Evolutionary conservation across 2,797 vertebrate species (phyloP), one percentile per base, ranked within the genome.

Genomic region (Phaenicophaeus curvirostris): DNA sequence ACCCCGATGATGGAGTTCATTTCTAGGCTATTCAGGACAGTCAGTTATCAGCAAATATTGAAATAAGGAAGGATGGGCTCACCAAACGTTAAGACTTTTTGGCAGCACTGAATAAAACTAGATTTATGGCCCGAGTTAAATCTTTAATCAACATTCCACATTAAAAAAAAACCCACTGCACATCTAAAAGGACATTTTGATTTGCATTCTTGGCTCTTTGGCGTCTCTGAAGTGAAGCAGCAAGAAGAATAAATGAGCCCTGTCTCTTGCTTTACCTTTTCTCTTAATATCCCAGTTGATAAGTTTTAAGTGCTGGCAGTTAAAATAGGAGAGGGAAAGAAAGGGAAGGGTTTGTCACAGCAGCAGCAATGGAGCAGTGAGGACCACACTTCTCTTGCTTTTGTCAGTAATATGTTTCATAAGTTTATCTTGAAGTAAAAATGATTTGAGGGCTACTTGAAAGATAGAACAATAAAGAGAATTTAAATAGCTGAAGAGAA

Each of bases 221-320:
- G 37, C 5, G 2, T 67, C 75, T 91, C 37, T 0, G 10, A 85
- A 75, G 59, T 39, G 77, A 94, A 85, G 65, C 61, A 87, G 33
- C 12, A 33, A 71, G 71, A 76, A 85, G 41, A 69, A 11, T 78
- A 78, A 75, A 73, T 77, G 68, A 90, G 25, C 37, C 72, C 39
- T 85, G 28, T 87, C 61, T 92, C 67, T 51, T 50, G 18, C 75
- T 94, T 80, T 87, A 65, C 65, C 37, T 95, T 89, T 85, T 31
- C 31, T 92, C 24, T 69, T 57, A 82, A n/a, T 85, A 50, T 25
- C 68, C 44, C 35, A 85, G 25, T 3, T 67, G 82, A 10, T 76
- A 68, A 39, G 31, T 59, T 87, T 85, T 35, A 82, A 90, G 89
- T 85, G n/a, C 41, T 37, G 55, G 54, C 80, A 73, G 55, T 44